These are phyloP conservation scores for Chamaea fasciata DNA, from an alignment of 2,113 vertebrate genomes.

Conservation along the genomic window DNA sequence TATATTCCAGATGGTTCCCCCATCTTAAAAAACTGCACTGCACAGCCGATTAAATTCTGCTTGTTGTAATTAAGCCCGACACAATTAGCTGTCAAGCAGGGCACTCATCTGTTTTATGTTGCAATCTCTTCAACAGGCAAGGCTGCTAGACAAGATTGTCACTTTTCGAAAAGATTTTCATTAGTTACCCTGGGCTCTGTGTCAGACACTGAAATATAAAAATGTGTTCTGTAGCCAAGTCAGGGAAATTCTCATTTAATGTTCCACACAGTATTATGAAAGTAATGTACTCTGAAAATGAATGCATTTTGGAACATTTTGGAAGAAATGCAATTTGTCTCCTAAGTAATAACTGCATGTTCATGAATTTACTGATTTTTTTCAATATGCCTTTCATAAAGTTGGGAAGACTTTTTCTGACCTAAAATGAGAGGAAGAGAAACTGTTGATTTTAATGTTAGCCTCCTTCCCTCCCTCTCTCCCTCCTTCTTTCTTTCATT, in stretches of 20 bases:
- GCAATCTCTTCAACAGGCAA: constrained; percentile 65
- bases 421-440: constrained; percentile 9
- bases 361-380: constrained; percentile 45
- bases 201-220: constrained; percentile 63
- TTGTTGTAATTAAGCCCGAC: constrained; percentile 75
- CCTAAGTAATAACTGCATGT: constrained; percentile 61
- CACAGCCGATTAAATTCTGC: constrained; percentile 72
- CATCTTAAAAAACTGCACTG: constrained; percentile 44
- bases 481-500: background rate
- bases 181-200: constrained; percentile 67
- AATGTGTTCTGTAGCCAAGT: constrained; percentile 46
- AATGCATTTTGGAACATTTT: constrained; percentile 67
- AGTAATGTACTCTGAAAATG: constrained; percentile 71
- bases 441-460: constrained; percentile 7
- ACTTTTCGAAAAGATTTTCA: constrained; percentile 69
- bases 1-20: constrained; percentile 64
- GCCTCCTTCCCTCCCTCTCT: background rate
- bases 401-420: constrained; percentile 30
- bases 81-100: constrained; percentile 75
- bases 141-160: constrained; percentile 68
- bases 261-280: constrained; percentile 62
- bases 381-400: constrained; percentile 28
- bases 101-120: constrained; percentile 73
- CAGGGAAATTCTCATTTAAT: constrained; percentile 67
- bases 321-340: constrained; percentile 66